Base-by-base conservation (phyloP, 2,113 vertebrate species). In the Malurus melanocephalus region DNA sequence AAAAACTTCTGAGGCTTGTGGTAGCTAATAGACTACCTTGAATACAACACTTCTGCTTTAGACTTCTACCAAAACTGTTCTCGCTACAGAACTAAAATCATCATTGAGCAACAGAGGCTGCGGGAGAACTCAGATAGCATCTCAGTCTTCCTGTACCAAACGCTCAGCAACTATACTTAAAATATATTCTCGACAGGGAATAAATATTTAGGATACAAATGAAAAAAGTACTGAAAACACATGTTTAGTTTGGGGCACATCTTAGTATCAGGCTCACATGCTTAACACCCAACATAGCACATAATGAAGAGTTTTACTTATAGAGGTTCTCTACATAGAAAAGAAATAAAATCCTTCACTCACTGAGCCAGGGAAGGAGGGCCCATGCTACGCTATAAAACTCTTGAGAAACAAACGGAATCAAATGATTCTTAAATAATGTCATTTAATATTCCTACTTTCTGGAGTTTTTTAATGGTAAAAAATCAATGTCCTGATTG, bases 401-500 rank as follows among this genome's bases (percentile, higher is more conserved):
- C n/a, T 80, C 53, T 20, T 86, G 28, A 88, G 69, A 84, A 86
- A 48, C 3, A 73, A 73, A n/a, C 19, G 46, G 43, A 77, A 55
- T 62, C 35, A 78, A 84, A 80, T 43, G 14, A 68, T 68, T 67
- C 21, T 35, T 93, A 87, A 86, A 81, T 85, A 8, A 80, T 80
- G 46, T 93, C 53, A 43, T 92, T 84, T 80, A 88, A 46, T 78
- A 92, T 35, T 76, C 32, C 38, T 53, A 45, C 38, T 91, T 92
- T 65, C 60, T 48, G 82, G 60, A 76, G 33, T 6, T 62, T 90
- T 88, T 87, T 61, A 86, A 87, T 64, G 61, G 48, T 64, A 28
- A 91, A 89, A 92, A 95, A 91, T 91, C 83, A 84, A 86, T 91
- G 49, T 61, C 23, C 15, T 57, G 40, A 93, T 83, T 89, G 91